Percentiles rank a stretch among this genome's conserved stretches.
Evolutionary conservation across 2,797 vertebrate species (phyloP).

Genomic region (Melanotaenia boesemani): DNA sequence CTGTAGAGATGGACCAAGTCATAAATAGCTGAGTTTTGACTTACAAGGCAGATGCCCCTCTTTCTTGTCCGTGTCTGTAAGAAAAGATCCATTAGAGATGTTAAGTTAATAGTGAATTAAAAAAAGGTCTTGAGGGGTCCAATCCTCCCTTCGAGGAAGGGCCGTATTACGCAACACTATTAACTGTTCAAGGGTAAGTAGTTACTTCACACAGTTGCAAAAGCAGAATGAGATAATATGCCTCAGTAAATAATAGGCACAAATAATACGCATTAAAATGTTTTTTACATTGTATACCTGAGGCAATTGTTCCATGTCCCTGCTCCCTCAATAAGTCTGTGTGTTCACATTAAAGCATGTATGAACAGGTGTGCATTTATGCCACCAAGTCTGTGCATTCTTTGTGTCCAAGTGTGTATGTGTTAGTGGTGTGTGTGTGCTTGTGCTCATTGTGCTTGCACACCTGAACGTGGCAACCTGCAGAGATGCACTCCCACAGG

Average conservation of each 20-base stretch:
- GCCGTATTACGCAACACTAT: no score
- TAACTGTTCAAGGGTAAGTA: neutral
- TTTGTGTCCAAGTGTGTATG: slow-evolving; percentile 12
- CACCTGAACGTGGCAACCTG: slow-evolving; percentile 62
- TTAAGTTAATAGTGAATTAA: no score
- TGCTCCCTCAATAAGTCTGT: neutral
- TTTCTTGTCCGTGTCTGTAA: no score
- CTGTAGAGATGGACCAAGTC: no score
- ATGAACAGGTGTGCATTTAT: slow-evolving; percentile 1
- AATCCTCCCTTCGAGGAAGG: no score
- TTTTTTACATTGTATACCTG: neutral
- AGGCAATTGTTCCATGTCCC: neutral
- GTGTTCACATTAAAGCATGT: neutral
- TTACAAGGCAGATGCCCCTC: no score
- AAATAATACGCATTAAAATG: neutral
- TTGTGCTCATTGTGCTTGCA: slow-evolving; percentile 36
- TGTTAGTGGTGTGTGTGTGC: slow-evolving; percentile 2
- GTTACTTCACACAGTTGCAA: neutral
- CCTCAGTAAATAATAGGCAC: no score
- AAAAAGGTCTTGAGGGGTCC: no score
- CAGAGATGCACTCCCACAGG: slow-evolving; percentile 64
- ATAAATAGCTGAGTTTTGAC: no score
- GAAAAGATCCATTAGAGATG: no score
- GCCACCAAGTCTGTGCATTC: neutral
- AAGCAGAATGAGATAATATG: neutral